Evolutionary conservation across 2,888 invertebrate genomes (phyloP).

Genomic region (Phytoseiulus persimilis): DNA sequence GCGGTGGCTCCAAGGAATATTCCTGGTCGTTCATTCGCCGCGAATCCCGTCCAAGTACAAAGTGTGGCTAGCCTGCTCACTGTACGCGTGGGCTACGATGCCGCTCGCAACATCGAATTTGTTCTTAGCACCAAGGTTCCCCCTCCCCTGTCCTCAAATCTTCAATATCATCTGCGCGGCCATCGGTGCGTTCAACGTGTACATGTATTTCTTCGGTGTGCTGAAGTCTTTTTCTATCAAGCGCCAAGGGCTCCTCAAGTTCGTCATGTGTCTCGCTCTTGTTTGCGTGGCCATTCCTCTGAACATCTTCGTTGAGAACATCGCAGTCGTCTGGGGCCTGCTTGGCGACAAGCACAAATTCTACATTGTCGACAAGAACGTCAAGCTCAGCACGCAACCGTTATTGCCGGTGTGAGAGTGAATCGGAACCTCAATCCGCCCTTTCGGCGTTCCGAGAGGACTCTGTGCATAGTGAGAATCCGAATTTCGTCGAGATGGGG

Average conservation of each 20-base stretch:
- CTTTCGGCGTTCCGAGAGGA: too few species aligned
- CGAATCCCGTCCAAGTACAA: constrained; percentile 70
- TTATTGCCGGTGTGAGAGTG: constrained; percentile 8
- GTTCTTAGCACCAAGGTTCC: constrained; percentile 70
- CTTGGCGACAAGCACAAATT: constrained; percentile 91
- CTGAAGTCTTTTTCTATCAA: constrained; percentile 85
- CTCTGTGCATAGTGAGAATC: too few species aligned
- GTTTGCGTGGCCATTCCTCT: constrained; percentile 84
- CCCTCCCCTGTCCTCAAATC: constrained; percentile 62
- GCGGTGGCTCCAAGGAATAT: constrained; percentile 68
- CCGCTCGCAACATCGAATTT: constrained; percentile 85
- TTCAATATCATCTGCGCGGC: constrained; percentile 81
- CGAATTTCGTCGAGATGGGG: too few species aligned
- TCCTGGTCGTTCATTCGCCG: constrained; percentile 58
- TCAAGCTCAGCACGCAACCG: constrained; percentile 48
- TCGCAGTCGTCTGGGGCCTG: constrained; percentile 87
- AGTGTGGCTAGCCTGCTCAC: constrained; percentile 70
- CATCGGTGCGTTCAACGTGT: constrained; percentile 84
- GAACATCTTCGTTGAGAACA: constrained; percentile 85
- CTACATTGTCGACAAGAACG: constrained; percentile 89
- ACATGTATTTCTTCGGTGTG: constrained; percentile 97
- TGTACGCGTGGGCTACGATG: constrained; percentile 92
- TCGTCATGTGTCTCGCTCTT: constrained; percentile 69
- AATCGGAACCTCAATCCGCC: too few species aligned
- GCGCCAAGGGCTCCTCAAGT: constrained; percentile 70